Percentiles rank a stretch among this genome's conserved stretches.
phyloP scores from a whole-genome alignment of 2,888 invertebrate species.

The Nomada fucata region DNA sequence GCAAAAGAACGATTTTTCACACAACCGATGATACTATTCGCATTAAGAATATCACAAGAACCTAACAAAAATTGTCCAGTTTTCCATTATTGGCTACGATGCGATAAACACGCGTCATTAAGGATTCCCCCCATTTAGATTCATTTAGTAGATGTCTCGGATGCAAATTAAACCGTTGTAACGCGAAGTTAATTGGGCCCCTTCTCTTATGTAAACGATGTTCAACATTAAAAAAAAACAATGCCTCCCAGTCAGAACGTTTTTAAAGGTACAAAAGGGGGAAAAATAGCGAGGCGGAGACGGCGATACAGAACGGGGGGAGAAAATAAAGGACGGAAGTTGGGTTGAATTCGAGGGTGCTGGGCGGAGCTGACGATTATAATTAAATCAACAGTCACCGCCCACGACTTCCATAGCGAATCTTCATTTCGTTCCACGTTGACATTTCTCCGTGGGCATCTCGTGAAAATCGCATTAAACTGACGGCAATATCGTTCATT shows the following conservation, averaged over 20 bases:
- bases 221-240: background rate
- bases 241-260: conserved; percentile 4
- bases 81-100: no score
- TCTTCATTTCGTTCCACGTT: conserved; percentile 68
- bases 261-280: background rate
- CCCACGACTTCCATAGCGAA: conserved; percentile 77
- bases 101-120: no score
- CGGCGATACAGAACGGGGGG: conserved; percentile 16
- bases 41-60: no score
- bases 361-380: conserved; percentile 81
- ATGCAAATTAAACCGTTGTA: background rate
- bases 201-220: background rate
- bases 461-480: conserved; percentile 54
- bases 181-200: conserved; percentile 20
- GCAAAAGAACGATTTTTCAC: no score
- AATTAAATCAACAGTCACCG: conserved; percentile 83
- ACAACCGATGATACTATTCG: no score
- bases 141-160: background rate
- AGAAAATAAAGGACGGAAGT: conserved; percentile 68
- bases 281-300: background rate
- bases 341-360: conserved; percentile 79
- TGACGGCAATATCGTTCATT: conserved; percentile 29
- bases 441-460: conserved; percentile 47
- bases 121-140: no score
- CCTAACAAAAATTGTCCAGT: no score